These are phyloP conservation scores for Bacillus rossius DNA, from an alignment of 1,140 invertebrate genomes.

Conservation along the genomic window DNA sequence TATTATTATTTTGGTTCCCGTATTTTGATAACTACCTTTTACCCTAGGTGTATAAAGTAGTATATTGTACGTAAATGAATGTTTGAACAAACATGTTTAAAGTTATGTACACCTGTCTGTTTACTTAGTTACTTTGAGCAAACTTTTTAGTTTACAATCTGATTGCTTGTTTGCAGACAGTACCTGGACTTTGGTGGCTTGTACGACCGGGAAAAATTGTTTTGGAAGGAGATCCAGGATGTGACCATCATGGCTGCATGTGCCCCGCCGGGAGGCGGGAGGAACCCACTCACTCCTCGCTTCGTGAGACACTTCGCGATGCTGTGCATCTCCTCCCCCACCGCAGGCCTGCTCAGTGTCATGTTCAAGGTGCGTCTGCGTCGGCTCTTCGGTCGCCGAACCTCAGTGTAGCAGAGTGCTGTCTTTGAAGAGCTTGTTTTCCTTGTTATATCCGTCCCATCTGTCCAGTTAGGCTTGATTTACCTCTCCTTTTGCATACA, in stretches of 20 bases:
- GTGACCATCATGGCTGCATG: slow-evolving; percentile 77
- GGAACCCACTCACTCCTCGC: slow-evolving; percentile 75
- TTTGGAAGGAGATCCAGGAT: slow-evolving; percentile 82
- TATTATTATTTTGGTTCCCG: not conserved
- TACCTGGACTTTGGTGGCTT: slow-evolving; percentile 75
- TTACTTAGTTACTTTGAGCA: too few species aligned
- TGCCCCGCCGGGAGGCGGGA: slow-evolving; percentile 82
- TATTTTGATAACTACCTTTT: not conserved
- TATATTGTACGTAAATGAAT: not conserved
- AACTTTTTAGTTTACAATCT: too few species aligned
- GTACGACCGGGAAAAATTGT: slow-evolving; percentile 79
- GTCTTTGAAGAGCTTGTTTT: too few species aligned
- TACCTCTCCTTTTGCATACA: too few species aligned
- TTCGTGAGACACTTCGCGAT: slow-evolving; percentile 83
- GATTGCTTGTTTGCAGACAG: slow-evolving; percentile 66
- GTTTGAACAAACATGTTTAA: not conserved
- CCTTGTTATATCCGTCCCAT: too few species aligned
- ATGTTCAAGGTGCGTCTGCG: slow-evolving; percentile 66
- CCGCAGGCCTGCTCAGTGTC: slow-evolving; percentile 64
- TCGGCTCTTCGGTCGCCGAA: too few species aligned
- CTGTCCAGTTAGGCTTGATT: too few species aligned
- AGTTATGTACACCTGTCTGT: not conserved
- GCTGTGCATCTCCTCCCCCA: slow-evolving; percentile 67
- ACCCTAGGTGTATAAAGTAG: not conserved
- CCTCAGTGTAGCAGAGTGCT: too few species aligned